Base-by-base conservation (phyloP, 1,140 invertebrate genomes). In the Laupala kohalensis region DNA sequence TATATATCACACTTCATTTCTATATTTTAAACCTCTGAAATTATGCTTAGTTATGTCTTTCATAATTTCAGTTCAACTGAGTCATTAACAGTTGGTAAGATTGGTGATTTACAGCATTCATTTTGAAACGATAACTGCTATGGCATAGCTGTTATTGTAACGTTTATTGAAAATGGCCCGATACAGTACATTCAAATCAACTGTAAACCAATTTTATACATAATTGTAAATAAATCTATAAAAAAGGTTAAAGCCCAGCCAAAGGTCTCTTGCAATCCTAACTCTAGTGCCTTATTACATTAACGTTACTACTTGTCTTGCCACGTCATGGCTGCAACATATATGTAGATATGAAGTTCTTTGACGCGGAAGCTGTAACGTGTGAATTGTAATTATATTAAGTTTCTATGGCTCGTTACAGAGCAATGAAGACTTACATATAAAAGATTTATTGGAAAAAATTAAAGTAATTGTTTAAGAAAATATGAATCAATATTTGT, bases 221-320 rank as follows among this genome's bases (percentile, higher is more conserved):
- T 29, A 23, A 68, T 6, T 29, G n/a, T 15, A 68, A 68, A 13
- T 3, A 19, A 37, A 27, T 27, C 24, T 19, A 1, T 68, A 29
- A n/a, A 68, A 30, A 12, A 30, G 24, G 23, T 23, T 27, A 23
- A 12, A 68, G 6, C 67, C 67, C 67, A 68, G 67, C 67, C 67
- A 68, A 68, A 29, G 12, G 23, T 68, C n/a, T 68, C 28, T 37
- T 68, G 28, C 67, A 37, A 68, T 68, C 67, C 67, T 68, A 68
- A 25, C 26, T 68, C 67, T 29, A 68, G 67, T 68, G 67, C 67
- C 67, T 68, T 68, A 68, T n/a, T 68, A 30, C 23, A 30, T 68
- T 53, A 53, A 30, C 29, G 29, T 68, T 68, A 68, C 9, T 29
- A 15, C 29, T 37, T 9, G 13, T 29, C 29, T 30, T 68, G 67